Percentiles rank a stretch among this genome's conserved stretches.
Conservation (phyloP, 2,113 vertebrate genomes). For the Indri indri region DNA sequence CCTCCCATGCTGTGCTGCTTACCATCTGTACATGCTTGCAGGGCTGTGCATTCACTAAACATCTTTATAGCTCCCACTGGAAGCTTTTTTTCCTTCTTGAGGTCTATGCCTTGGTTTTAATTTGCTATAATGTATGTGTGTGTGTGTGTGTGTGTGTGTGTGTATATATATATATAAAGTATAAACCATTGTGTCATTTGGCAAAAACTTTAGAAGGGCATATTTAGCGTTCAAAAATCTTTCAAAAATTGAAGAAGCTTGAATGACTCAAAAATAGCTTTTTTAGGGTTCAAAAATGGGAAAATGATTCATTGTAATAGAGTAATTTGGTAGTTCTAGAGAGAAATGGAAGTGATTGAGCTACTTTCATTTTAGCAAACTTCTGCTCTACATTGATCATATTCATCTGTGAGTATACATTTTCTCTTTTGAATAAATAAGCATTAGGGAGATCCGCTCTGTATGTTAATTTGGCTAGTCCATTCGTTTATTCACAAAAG, state of each 20-base stretch:
- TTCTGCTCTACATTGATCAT: constrained; percentile 14
- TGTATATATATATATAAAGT: background rate
- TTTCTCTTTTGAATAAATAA: constrained; percentile 49
- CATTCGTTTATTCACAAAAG: constrained; percentile 37
- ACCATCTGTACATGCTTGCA: background rate
- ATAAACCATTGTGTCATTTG: constrained; percentile 19
- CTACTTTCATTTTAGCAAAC: constrained; percentile 53
- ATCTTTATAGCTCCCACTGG: background rate
- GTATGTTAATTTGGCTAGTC: constrained; percentile 47
- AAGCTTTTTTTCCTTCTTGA: background rate
- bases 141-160: too few relatives aligned
- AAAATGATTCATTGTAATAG: constrained; percentile 45
- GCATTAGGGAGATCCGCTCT: background rate
- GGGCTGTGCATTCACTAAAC: background rate
- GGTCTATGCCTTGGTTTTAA: background rate
- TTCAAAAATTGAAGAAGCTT: constrained; percentile 48
- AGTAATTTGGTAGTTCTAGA: constrained; percentile 49
- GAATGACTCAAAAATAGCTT: constrained; percentile 47
- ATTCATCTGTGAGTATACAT: constrained; percentile 46
- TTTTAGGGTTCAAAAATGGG: constrained; percentile 43
- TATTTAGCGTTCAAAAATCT: constrained; percentile 43
- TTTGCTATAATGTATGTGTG: background rate
- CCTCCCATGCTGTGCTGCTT: background rate
- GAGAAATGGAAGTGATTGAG: constrained; percentile 47
- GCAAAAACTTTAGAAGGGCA: background rate